phyloP scores from a whole-genome alignment of 2,888 invertebrate species.

The Eupithecia insigniata region DNA sequence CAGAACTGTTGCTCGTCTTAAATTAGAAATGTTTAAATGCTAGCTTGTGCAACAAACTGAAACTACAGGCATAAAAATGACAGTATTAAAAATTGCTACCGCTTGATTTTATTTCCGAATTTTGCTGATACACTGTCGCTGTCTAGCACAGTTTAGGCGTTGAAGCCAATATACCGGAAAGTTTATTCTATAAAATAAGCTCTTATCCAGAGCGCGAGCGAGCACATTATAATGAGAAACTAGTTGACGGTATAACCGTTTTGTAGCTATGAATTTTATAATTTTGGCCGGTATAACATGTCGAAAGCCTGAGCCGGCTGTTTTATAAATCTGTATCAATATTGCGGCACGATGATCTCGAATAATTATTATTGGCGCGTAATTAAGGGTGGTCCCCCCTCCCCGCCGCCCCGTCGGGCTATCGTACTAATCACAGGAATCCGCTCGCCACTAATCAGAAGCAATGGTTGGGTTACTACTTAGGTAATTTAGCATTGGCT shows the following conservation, averaged over 20 bases:
- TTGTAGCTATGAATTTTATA: not conserved
- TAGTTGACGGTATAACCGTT: not conserved
- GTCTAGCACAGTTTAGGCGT: not conserved
- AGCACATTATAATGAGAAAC: not conserved
- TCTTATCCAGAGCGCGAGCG: not conserved
- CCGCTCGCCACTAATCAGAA: conserved; percentile 33
- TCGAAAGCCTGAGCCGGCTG: not conserved
- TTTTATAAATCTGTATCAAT: conserved; percentile 16
- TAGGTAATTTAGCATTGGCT: conserved; percentile 28
- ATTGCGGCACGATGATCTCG: conserved; percentile 24
- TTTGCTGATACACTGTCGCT: not conserved
- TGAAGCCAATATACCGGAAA: not conserved
- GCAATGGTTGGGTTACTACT: conserved; percentile 29
- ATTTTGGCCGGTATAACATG: not conserved
- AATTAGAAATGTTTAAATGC: not conserved
- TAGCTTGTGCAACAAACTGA: not conserved
- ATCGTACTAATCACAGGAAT: conserved; percentile 33
- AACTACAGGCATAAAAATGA: not conserved
- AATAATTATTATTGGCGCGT: conserved; percentile 24
- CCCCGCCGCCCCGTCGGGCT: conserved; percentile 1
- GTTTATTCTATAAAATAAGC: not conserved
- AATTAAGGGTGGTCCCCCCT: conserved; percentile 15
- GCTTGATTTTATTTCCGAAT: not conserved
- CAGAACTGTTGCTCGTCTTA: not conserved
- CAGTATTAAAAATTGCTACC: not conserved